Percentiles rank a stretch among this genome's conserved stretches.
Conservation (phyloP, 1,140 invertebrate genomes). For the Eueides isabella region DNA sequence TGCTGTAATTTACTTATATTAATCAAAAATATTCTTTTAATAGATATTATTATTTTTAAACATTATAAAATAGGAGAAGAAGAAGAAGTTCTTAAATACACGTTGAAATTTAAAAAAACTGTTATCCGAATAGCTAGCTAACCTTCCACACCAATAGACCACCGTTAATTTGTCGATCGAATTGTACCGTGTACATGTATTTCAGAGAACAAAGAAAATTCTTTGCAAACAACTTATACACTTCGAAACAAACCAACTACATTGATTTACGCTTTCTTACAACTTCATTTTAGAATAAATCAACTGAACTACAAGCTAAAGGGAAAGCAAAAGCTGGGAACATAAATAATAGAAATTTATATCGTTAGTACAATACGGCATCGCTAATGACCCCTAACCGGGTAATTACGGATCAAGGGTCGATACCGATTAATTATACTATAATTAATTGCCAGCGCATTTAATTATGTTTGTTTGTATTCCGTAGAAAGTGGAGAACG, state of each 20-base stretch:
- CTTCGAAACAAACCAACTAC: background rate
- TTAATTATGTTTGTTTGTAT: background rate
- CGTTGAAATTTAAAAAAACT: too few relatives aligned
- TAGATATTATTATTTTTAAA: too few relatives aligned
- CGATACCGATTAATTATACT: conserved; percentile 3
- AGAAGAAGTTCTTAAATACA: too few relatives aligned
- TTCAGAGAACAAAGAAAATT: background rate
- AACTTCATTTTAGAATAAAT: conserved; percentile 15
- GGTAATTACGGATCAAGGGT: conserved; percentile 25
- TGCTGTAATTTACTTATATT: too few relatives aligned
- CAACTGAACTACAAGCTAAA: background rate
- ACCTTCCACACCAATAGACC: too few relatives aligned
- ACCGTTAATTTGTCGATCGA: too few relatives aligned
- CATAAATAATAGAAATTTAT: conserved; percentile 21
- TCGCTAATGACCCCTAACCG: conserved; percentile 22
- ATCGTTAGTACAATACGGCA: conserved; percentile 18
- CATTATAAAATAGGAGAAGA: too few relatives aligned
- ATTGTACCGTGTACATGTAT: background rate
- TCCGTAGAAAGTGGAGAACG: background rate
- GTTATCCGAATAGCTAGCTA: too few relatives aligned
- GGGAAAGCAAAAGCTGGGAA: background rate
- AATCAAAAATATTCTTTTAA: too few relatives aligned
- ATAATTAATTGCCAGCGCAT: background rate
- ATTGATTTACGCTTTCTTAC: background rate
- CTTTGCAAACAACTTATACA: background rate